A percentile compares a stretch with the other conserved stretches of the same genome.
These are phyloP conservation scores for Cosmia pyralina DNA, from an alignment of 2,888 invertebrate genomes.

Conservation along the genomic window DNA sequence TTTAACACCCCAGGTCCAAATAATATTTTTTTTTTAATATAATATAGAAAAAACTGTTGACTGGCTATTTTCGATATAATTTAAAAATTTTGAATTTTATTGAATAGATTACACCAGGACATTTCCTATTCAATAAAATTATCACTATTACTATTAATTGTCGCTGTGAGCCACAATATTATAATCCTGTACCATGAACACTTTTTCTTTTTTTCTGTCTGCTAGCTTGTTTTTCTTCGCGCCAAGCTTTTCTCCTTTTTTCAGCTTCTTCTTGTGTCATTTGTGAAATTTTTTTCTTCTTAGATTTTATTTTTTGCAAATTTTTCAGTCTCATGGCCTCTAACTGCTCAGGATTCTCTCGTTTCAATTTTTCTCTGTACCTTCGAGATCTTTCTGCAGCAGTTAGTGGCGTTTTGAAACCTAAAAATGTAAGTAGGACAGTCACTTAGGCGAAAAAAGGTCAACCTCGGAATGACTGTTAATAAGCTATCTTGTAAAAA, in stretches of 20 bases:
- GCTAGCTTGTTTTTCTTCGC: neutral
- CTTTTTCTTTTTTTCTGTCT: neutral
- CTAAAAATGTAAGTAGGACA: constrained; percentile 1
- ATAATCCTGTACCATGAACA: no score
- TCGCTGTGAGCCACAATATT: no score
- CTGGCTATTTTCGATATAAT: no score
- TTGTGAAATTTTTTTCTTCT: neutral
- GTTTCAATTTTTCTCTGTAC: neutral
- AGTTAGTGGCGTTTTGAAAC: neutral
- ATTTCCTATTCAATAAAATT: no score
- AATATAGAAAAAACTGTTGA: neutral
- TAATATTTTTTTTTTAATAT: neutral
- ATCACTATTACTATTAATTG: no score
- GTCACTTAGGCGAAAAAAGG: neutral
- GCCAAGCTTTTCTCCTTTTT: neutral
- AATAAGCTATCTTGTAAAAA: neutral
- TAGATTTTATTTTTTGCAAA: neutral
- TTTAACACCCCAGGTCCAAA: neutral
- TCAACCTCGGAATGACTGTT: neutral
- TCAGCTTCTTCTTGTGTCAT: neutral
- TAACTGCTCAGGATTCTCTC: neutral
- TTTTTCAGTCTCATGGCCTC: neutral
- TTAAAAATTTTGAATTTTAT: no score
- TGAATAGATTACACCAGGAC: no score
- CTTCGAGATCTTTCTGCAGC: neutral